Evolutionary conservation across 1,140 invertebrate genomes (phyloP).

Genomic region (Tribolium castaneum): DNA sequence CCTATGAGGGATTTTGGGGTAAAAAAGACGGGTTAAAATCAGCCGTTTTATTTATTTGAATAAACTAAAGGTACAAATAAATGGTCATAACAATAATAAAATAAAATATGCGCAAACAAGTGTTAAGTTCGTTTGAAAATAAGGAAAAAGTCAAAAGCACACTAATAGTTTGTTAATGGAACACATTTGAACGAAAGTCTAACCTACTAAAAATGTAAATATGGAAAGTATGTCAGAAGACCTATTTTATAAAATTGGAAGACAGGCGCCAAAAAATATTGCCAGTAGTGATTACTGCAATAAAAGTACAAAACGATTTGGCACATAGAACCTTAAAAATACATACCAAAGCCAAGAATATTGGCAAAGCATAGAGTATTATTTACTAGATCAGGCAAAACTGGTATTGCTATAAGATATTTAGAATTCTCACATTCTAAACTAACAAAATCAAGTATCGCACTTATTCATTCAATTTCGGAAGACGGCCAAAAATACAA

Average conservation of each 20-base stretch:
- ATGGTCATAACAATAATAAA: conserved; percentile 23
- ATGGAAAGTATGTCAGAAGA: conserved; percentile 21
- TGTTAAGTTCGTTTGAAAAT: neutral
- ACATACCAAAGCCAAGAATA: conserved; percentile 42
- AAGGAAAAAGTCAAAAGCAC: conserved; percentile 18
- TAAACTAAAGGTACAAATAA: conserved; percentile 33
- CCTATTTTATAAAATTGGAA: conserved; percentile 44
- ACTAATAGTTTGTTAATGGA: conserved; percentile 13
- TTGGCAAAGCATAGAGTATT: conserved; percentile 45
- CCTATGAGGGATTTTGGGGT: too few species aligned
- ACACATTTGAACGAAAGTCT: neutral
- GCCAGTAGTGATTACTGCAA: conserved; percentile 35
- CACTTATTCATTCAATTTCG: conserved; percentile 28
- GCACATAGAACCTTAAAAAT: conserved; percentile 42
- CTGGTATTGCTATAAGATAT: conserved; percentile 45
- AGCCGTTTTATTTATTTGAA: conserved; percentile 24
- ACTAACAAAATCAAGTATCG: conserved; percentile 30
- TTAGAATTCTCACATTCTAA: conserved; percentile 42
- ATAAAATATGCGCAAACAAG: conserved; percentile 1
- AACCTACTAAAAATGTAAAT: neutral
- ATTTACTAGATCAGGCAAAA: conserved; percentile 43
- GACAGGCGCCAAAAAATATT: conserved; percentile 45
- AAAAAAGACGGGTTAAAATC: neutral
- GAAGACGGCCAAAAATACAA: conserved; percentile 36
- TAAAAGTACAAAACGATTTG: conserved; percentile 42